Evolutionary conservation across 1,140 invertebrate genomes (phyloP).

Genomic region (Bactericera cockerelli): DNA sequence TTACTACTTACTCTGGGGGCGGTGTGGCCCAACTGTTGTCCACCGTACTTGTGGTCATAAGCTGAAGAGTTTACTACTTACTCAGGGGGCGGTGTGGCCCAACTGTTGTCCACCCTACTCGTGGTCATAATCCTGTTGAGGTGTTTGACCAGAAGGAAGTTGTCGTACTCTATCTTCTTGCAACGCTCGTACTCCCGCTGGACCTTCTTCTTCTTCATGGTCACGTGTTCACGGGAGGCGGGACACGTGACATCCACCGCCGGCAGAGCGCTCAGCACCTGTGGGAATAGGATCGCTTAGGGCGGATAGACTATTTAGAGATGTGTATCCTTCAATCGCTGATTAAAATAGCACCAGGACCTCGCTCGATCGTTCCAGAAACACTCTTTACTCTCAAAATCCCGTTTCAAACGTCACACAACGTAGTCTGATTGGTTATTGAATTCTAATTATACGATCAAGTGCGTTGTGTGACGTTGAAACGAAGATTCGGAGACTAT

Average conservation of each 20-base stretch:
- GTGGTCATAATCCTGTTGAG: slow-evolving; percentile 34
- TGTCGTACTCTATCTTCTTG: slow-evolving; percentile 35
- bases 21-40: slow-evolving; percentile 38
- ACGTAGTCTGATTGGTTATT: no score
- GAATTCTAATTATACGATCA: no score
- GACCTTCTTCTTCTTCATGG: slow-evolving; percentile 36
- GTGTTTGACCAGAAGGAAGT: slow-evolving; percentile 37
- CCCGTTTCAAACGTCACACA: no score
- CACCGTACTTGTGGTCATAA: slow-evolving; percentile 35
- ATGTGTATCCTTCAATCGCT: background rate
- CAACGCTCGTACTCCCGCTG: slow-evolving; percentile 38
- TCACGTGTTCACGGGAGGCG: slow-evolving; percentile 33
- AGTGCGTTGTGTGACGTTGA: no score
- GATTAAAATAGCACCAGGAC: no score
- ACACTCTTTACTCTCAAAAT: no score
- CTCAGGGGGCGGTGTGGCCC: slow-evolving; percentile 36
- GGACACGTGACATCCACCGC: slow-evolving; percentile 38
- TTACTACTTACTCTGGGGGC: slow-evolving; percentile 33
- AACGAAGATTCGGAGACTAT: no score
- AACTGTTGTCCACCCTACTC: slow-evolving; percentile 37
- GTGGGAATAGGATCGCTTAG: slow-evolving; percentile 8
- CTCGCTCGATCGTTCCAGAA: no score
- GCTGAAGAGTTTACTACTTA: slow-evolving; percentile 24
- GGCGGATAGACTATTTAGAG: background rate
- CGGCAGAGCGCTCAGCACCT: slow-evolving; percentile 37